phyloP scores from a whole-genome alignment of 2,113 vertebrate species.

The Bufo bufo region DNA sequence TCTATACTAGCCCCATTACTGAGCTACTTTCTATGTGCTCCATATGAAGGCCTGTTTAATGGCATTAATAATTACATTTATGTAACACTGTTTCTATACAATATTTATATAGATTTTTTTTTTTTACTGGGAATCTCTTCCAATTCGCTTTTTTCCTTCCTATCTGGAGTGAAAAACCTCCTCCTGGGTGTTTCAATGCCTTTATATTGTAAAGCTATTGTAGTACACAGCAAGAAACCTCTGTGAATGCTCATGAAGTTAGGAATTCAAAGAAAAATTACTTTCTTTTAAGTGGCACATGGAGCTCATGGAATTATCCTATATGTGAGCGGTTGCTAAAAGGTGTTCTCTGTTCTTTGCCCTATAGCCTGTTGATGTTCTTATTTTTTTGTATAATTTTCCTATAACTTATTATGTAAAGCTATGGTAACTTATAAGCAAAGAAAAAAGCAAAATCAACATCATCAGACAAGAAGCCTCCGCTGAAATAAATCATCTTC shows the following conservation, averaged over 20 bases:
- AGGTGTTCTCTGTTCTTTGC: neutral
- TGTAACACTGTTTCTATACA: conserved; percentile 2
- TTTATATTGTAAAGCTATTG: conserved; percentile 32
- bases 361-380: neutral
- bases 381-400: conserved; percentile 16
- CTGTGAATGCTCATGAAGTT: conserved; percentile 28
- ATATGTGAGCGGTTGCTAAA: conserved; percentile 2
- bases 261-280: conserved; percentile 38
- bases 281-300: conserved; percentile 32
- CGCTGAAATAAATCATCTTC: conserved; percentile 45
- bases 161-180: neutral
- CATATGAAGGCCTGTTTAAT: conserved; percentile 55
- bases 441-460: neutral
- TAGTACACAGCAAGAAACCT: conserved; percentile 1
- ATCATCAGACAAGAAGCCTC: conserved; percentile 7
- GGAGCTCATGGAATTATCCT: conserved; percentile 27
- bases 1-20: neutral
- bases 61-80: conserved; percentile 11
- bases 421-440: neutral
- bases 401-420: conserved; percentile 19
- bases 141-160: conserved; percentile 15
- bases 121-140: conserved; percentile 8
- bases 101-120: neutral
- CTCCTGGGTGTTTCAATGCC: conserved; percentile 15
- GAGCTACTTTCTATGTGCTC: neutral